Evolutionary conservation across 2,888 invertebrate species (phyloP).

Genomic region (Osmoderma eremita): DNA sequence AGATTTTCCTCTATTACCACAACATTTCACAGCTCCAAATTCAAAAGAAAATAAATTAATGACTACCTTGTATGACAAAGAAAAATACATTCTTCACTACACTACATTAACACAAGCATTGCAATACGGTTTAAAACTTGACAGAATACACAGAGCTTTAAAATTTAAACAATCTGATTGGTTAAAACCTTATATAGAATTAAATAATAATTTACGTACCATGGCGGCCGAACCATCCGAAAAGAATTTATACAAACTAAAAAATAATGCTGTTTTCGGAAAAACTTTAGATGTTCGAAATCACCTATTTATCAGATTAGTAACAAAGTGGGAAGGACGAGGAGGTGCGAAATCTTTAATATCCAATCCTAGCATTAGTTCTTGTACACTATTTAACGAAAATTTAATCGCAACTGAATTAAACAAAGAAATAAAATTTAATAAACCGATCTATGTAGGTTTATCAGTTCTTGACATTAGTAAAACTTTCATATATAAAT

Average conservation of each 20-base stretch:
- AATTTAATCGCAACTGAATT: background rate
- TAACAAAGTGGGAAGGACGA: constrained; percentile 5
- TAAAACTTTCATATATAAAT: too few relatives aligned
- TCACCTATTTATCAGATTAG: constrained; percentile 7
- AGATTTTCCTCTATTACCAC: constrained; percentile 7
- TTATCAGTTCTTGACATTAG: too few relatives aligned
- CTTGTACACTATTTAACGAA: constrained; percentile 7
- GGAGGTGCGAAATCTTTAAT: background rate
- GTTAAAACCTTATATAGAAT: too few relatives aligned
- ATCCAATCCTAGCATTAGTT: background rate
- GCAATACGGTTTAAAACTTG: constrained; percentile 7
- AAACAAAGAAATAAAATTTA: too few relatives aligned
- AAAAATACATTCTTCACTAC: constrained; percentile 28
- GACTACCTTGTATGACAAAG: constrained; percentile 16
- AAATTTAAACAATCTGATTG: constrained; percentile 14
- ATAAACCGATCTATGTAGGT: too few relatives aligned
- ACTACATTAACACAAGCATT: constrained; percentile 13
- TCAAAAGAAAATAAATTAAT: constrained; percentile 25
- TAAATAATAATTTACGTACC: too few relatives aligned
- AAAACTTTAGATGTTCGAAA: constrained; percentile 29
- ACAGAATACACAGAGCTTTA: constrained; percentile 13
- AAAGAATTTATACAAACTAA: constrained; percentile 24
- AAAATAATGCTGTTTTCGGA: constrained; percentile 23
- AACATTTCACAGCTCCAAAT: background rate
- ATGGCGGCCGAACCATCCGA: background rate